These are phyloP conservation scores for Eugnorisma glareosa DNA, from an alignment of 2,888 invertebrate genomes.

Conservation along the genomic window DNA sequence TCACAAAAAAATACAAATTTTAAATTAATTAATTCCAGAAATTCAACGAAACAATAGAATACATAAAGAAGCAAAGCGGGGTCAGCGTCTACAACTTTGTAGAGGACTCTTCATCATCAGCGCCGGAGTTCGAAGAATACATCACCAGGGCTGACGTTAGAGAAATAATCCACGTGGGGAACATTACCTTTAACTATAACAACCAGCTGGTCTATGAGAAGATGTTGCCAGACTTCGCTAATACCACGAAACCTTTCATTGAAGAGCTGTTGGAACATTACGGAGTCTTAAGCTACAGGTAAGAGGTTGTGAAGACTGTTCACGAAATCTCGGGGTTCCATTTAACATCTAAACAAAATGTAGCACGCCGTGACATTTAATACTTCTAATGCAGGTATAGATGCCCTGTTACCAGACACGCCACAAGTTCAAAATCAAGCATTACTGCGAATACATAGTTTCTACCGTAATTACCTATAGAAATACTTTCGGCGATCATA, in stretches of 20 bases:
- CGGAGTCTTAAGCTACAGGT: constrained; percentile 92
- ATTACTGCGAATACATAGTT: not conserved
- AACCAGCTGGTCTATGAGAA: constrained; percentile 90
- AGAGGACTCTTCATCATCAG: constrained; percentile 59
- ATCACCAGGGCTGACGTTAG: constrained; percentile 86
- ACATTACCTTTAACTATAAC: constrained; percentile 76
- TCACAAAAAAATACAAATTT: not conserved
- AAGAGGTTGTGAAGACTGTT: not conserved
- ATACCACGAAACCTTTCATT: constrained; percentile 91
- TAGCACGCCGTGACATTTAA: not conserved
- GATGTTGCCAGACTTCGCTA: constrained; percentile 92
- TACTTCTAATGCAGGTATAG: not conserved
- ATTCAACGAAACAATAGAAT: constrained; percentile 81
- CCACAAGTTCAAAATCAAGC: not conserved
- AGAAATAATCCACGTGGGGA: constrained; percentile 78
- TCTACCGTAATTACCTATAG: not conserved
- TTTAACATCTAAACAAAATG: not conserved
- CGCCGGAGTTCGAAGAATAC: constrained; percentile 68
- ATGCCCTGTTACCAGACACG: not conserved
- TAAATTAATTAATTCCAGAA: constrained; percentile 64
- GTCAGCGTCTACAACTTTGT: constrained; percentile 75
- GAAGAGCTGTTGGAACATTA: constrained; percentile 91
- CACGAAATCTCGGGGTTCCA: not conserved
- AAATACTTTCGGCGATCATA: too few species aligned
- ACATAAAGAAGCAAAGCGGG: constrained; percentile 74